A percentile compares a stretch with the other conserved stretches of the same genome.
phyloP scores from a whole-genome alignment of 2,888 invertebrate species.

The Cantharis nigra region DNA sequence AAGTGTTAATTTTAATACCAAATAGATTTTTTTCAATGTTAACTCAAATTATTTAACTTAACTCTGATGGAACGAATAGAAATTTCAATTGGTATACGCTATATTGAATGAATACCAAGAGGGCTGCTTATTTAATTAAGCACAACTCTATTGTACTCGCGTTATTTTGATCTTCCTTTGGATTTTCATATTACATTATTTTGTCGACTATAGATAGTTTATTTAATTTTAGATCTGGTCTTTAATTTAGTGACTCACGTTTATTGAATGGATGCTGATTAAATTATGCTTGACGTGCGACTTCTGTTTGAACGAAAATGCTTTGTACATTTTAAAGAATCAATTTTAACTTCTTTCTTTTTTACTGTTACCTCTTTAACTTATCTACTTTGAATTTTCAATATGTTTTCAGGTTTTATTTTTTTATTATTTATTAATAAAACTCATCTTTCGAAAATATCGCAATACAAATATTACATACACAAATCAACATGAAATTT shows the following conservation, averaged over 20 bases:
- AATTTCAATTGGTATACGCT: conserved; percentile 6
- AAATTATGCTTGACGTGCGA: conserved; percentile 28
- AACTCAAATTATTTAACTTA: neutral
- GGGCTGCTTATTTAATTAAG: conserved; percentile 31
- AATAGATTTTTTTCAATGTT: no score
- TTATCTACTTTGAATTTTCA: conserved; percentile 1
- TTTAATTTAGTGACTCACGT: conserved; percentile 31
- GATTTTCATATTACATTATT: conserved; percentile 32
- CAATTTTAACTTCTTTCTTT: conserved; percentile 10
- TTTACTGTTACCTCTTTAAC: conserved; percentile 5
- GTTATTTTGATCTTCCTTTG: conserved; percentile 31
- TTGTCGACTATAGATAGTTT: conserved; percentile 31
- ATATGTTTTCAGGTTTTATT: neutral
- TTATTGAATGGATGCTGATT: conserved; percentile 28
- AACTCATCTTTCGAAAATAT: no score
- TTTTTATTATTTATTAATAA: neutral
- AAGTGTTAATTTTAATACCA: neutral
- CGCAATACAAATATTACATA: no score
- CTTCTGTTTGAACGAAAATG: conserved; percentile 25
- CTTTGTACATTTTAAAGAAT: conserved; percentile 22
- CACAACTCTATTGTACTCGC: conserved; percentile 27
- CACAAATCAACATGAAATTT: no score
- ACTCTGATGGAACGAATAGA: conserved; percentile 9
- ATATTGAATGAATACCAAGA: conserved; percentile 27
- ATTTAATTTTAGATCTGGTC: conserved; percentile 31